Conservation (phyloP, 1,140 invertebrate genomes). For the Polypedilum vanderplanki region DNA sequence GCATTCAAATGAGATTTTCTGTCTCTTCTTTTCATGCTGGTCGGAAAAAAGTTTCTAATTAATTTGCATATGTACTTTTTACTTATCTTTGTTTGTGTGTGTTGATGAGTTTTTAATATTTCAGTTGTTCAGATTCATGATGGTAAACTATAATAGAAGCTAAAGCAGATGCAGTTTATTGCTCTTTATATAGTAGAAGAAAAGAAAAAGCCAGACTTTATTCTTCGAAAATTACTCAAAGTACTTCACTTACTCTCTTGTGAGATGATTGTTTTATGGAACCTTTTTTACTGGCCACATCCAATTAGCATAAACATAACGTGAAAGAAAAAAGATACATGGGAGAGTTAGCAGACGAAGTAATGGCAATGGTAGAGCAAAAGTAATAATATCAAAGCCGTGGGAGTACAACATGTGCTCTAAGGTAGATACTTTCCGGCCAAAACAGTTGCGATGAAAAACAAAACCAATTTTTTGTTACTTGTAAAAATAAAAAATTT, state of each 20-base stretch:
- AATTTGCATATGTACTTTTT: no score
- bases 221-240: no score
- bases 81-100: no score
- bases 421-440: not conserved
- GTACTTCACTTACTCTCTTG: no score
- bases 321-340: not conserved
- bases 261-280: not conserved
- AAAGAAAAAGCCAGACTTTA: no score
- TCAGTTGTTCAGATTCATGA: no score
- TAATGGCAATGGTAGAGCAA: not conserved
- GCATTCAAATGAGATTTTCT: not conserved
- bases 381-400: not conserved
- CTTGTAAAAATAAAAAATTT: not conserved
- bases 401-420: slow-evolving; percentile 10
- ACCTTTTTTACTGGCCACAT: not conserved
- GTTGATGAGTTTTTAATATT: no score
- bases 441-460: slow-evolving; percentile 5
- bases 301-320: not conserved
- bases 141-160: no score
- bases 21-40: no score
- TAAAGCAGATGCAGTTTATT: no score
- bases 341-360: not conserved
- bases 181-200: no score
- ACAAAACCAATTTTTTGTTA: not conserved
- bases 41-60: no score